Percentiles rank a stretch among this genome's conserved stretches.
These are phyloP conservation scores for Tridacna crocea DNA, from an alignment of 2,888 invertebrate genomes.

Conservation along the genomic window DNA sequence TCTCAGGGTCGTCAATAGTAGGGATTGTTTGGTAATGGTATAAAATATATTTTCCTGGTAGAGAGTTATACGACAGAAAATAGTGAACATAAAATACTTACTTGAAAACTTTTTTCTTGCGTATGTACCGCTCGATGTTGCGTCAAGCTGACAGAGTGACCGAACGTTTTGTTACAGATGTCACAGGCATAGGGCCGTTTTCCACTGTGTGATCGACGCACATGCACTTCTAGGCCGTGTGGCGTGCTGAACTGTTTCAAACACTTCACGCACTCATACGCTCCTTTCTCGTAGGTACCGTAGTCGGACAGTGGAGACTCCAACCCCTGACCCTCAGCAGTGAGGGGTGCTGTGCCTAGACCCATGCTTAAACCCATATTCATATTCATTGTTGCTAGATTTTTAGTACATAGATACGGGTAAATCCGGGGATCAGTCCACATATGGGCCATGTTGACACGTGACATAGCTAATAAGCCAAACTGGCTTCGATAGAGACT, in stretches of 20 bases:
- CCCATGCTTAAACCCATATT: conserved; percentile 40
- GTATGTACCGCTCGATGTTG: conserved; percentile 92
- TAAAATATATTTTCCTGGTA: neutral
- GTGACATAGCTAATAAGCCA: conserved; percentile 64
- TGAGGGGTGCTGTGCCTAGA: conserved; percentile 8
- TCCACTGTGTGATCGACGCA: conserved; percentile 94
- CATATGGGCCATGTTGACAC: conserved; percentile 49
- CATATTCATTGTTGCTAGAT: conserved; percentile 46
- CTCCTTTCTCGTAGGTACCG: conserved; percentile 52
- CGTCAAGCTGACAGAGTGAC: conserved; percentile 95
- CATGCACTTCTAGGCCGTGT: conserved; percentile 98
- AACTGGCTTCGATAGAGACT: conserved; percentile 66
- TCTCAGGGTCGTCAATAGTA: too few species aligned
- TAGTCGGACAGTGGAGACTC: conserved; percentile 40
- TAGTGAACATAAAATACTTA: neutral
- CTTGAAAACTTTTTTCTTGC: conserved; percentile 76
- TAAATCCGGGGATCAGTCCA: conserved; percentile 70
- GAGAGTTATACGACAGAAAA: neutral
- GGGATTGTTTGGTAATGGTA: neutral
- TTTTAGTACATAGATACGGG: conserved; percentile 63
- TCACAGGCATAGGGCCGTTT: conserved; percentile 98
- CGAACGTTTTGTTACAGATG: conserved; percentile 98
- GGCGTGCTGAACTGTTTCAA: conserved; percentile 99
- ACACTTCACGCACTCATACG: conserved; percentile 87
- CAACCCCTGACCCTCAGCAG: conserved; percentile 33